A percentile compares a stretch with the other conserved stretches of the same genome.
These are phyloP conservation scores for Shinisaurus crocodilurus DNA, from an alignment of 2,113 vertebrate genomes.

Conservation along the genomic window DNA sequence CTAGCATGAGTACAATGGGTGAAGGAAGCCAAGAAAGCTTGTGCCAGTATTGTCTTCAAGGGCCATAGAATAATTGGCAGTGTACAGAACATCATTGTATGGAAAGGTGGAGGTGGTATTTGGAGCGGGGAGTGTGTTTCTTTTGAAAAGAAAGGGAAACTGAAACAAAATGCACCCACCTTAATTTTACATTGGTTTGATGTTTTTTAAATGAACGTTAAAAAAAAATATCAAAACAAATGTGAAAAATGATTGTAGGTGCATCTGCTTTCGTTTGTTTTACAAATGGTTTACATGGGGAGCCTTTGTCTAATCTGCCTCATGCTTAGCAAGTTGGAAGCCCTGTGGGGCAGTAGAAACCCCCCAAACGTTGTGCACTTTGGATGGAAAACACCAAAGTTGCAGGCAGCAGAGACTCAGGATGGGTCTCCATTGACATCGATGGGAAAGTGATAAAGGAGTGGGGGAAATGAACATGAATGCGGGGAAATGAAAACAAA, in stretches of 20 bases:
- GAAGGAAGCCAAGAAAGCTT: not conserved
- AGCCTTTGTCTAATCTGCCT: not conserved
- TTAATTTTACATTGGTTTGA: not conserved
- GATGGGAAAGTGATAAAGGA: no score
- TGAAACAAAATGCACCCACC: not conserved
- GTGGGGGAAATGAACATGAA: no score
- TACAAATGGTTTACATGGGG: not conserved
- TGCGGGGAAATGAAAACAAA: no score
- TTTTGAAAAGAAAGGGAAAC: not conserved
- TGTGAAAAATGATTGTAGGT: not conserved
- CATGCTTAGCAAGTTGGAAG: not conserved
- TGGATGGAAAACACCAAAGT: not conserved
- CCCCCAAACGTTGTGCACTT: not conserved
- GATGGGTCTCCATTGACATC: no score
- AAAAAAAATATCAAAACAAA: not conserved
- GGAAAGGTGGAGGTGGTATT: not conserved
- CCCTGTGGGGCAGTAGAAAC: not conserved
- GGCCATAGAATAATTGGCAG: not conserved
- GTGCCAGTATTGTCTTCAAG: not conserved
- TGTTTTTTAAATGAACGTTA: not conserved
- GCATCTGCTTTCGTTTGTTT: not conserved
- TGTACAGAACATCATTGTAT: not conserved
- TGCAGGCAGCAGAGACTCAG: not conserved
- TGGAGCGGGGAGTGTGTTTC: no score
- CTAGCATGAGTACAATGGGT: accelerated